Evolutionary conservation across 2,113 vertebrate genomes (phyloP), one percentile per base, ranked within the genome.

Genomic region (Propithecus coquereli): DNA sequence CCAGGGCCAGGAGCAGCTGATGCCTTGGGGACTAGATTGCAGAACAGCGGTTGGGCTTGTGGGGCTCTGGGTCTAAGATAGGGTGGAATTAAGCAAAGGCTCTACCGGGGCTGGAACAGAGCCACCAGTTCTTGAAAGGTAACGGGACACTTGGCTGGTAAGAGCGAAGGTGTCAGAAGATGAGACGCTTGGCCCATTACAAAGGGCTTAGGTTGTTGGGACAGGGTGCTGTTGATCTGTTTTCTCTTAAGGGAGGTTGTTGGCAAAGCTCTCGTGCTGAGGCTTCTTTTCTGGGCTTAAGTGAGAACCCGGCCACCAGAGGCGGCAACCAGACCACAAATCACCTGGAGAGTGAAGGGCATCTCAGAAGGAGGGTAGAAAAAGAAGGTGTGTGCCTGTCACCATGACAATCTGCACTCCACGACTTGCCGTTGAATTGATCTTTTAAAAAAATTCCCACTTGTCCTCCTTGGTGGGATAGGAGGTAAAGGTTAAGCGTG

Each of bases 371-470:
- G 20, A 68, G 47, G 57, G 40, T 70, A 61, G 82, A 37, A 20
- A 73, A 37, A 84, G 37, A 37, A 84, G 37, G 70, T 50, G 22
- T 30, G 2, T 40, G 66, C 45, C 70, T 73, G 59, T 81, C 37
- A 32, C 65, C 13, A 2, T 20, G 23, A 45, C 43, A 7, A 7
- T 45, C 71, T 76, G 61, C 16, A 50, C 23, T 71, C 74, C 18
- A 40, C 4, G 22, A 63, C 50, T 54, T 80, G 40, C 34, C 50
- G 94, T 71, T 54, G 27, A 57, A 7, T 77, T 32, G 13, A 14
- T 95, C 82, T 96, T 92, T 97, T 73, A 95, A 94, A 97, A 96
- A 97, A 94, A 94, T 65, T 92, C 96, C 65, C 87, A 30, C 94
- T 89, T 97, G 66, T 61, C 91, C 96, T 95, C 97, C 96, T 96